Percentiles rank a stretch among this genome's conserved stretches.
Evolutionary conservation across 2,113 vertebrate genomes (phyloP).

Genomic region (Tapirus terrestris): DNA sequence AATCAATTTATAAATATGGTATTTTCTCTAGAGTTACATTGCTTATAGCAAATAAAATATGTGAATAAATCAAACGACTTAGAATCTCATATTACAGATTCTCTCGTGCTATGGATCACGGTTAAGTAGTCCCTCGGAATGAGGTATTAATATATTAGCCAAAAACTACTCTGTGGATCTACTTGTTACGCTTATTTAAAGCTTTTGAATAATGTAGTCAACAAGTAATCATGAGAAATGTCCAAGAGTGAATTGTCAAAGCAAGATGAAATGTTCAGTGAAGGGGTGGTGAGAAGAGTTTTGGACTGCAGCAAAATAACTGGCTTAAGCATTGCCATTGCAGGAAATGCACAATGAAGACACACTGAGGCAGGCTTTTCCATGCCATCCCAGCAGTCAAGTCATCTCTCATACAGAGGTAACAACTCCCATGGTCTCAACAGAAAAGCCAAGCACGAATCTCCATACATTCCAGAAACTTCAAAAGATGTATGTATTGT

Average conservation of each 20-base stretch:
- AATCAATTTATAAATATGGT: background rate
- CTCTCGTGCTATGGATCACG: background rate
- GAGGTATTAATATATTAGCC: background rate
- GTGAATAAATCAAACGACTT: background rate
- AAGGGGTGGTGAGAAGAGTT: conserved; percentile 48
- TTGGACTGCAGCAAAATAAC: background rate
- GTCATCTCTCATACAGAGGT: background rate
- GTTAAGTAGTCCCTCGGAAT: background rate
- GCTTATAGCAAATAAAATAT: conserved; percentile 38
- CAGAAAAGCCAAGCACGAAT: background rate
- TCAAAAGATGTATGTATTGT: conserved; percentile 58
- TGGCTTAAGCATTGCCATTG: conserved; percentile 1
- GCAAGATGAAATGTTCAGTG: conserved; percentile 77
- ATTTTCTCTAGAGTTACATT: conserved; percentile 72
- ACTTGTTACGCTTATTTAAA: conserved; percentile 84
- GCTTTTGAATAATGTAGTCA: conserved; percentile 38
- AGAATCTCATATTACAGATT: conserved; percentile 15
- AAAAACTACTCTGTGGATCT: background rate
- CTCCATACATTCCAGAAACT: conserved; percentile 18
- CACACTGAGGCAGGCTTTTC: background rate
- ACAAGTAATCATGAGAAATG: conserved; percentile 76
- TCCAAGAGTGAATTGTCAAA: conserved; percentile 84
- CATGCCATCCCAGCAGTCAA: background rate
- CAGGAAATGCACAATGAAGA: background rate
- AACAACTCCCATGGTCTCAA: conserved; percentile 34